phyloP scores from a whole-genome alignment of 2,888 invertebrate genomes.

The Acheta domesticus region DNA sequence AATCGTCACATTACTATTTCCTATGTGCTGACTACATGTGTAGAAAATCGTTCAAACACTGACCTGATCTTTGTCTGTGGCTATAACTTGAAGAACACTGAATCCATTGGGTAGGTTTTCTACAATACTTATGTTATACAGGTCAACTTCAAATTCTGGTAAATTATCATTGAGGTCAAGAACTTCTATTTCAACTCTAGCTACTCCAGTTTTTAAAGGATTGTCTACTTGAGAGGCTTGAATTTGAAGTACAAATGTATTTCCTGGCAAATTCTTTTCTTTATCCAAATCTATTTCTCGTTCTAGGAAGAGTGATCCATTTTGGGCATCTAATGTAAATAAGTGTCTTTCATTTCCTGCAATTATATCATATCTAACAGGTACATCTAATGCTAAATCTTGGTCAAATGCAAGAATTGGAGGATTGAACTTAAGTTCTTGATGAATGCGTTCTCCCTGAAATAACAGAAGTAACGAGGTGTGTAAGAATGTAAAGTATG shows the following conservation, averaged over 20 bases:
- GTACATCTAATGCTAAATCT: conserved; percentile 69
- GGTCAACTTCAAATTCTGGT: conserved; percentile 83
- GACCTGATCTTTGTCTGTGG: conserved; percentile 71
- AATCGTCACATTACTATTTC: not conserved
- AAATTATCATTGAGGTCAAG: conserved; percentile 79
- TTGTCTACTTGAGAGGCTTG: conserved; percentile 67
- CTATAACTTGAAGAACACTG: conserved; percentile 68
- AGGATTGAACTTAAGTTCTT: conserved; percentile 65
- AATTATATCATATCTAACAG: conserved; percentile 73
- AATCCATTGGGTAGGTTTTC: conserved; percentile 85
- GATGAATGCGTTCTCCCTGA: conserved; percentile 69
- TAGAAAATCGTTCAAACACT: not conserved
- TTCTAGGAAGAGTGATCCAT: conserved; percentile 73
- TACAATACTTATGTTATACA: conserved; percentile 88
- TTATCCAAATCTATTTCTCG: conserved; percentile 78
- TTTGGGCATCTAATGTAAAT: conserved; percentile 69
- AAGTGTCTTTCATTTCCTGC: conserved; percentile 75
- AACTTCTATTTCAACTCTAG: conserved; percentile 70
- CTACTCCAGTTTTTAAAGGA: conserved; percentile 68
- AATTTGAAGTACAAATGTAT: conserved; percentile 65
- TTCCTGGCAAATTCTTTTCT: conserved; percentile 67
- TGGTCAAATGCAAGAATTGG: conserved; percentile 77
- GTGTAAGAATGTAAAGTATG: too few relatives aligned
- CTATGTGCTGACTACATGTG: not conserved
- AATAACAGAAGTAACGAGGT: conserved; percentile 33